Base-by-base conservation (phyloP, 1,140 invertebrate genomes). In the Oncopeltus fasciatus region DNA sequence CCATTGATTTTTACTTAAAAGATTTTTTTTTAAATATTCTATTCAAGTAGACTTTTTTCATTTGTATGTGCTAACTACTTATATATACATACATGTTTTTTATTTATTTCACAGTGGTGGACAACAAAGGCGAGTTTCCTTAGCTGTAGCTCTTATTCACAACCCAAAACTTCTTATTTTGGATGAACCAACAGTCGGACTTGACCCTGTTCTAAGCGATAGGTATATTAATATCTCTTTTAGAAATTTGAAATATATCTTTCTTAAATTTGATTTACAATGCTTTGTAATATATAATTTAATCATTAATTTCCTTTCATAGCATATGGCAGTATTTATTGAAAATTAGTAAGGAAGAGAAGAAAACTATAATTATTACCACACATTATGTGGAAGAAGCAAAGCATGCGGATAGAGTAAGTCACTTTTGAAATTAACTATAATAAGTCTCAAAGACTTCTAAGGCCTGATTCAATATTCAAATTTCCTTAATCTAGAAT, bases 321-420 rank as follows among this genome's bases (percentile, higher is more conserved):
- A 68, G 67, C 60, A 68, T 83, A 59, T 83, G 81, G 81, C 74
- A 80, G 53, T 79, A 83, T 68, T 67, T 83, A 44, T 68, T 80
- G 16, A 73, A 74, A 16, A 71, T 83, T 33, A 74, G 78, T 29
- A 68, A 67, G 53, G 72, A 71, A 33, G 68, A 74, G 8, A 79
- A 81, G 24, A 84, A 82, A 28, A 82, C 86, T 1, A 79, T 88
- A 26, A 83, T 96, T 43, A 92, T 96, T 57, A 96, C 92, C 1
- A 96, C 92, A 14, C 92, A 96, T 76, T 96, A 96, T 69, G 92
- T 95, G 49, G 92, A 95, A 70, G 92, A 96, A 75, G 84, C 90
- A 2, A 81, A 84, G 68, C 83, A 90, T 71, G 87, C 90, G 16
- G 77, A 91, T 72, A 83, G 78, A 76, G 90, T 92, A 77, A 74